Evolutionary conservation across 1,140 invertebrate species (phyloP).

Genomic region (Solenopsis fugax): DNA sequence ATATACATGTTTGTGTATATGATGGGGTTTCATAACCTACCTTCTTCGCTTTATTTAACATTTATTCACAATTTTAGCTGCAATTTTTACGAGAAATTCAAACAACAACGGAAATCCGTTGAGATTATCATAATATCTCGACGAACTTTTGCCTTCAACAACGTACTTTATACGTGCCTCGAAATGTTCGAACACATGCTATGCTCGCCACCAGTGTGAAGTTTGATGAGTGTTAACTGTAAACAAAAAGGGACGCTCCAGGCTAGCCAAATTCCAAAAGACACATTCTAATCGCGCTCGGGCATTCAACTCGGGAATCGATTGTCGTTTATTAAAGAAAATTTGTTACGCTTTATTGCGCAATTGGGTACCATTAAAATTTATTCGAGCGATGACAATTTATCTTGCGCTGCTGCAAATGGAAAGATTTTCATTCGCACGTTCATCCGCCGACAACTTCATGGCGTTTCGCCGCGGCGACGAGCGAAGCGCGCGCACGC

Average conservation of each 20-base stretch:
- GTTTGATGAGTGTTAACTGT: conserved; percentile 26
- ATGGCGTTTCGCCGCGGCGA: neutral
- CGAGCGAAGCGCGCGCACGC: neutral
- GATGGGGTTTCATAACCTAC: neutral
- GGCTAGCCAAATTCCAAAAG: conserved; percentile 20
- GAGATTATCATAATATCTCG: neutral
- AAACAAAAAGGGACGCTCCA: conserved; percentile 59
- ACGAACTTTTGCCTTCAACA: neutral
- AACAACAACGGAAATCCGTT: neutral
- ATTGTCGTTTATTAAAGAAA: neutral
- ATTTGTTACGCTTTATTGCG: neutral
- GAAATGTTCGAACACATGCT: neutral
- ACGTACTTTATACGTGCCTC: neutral
- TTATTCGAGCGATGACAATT: neutral
- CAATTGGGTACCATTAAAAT: neutral
- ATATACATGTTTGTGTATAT: neutral
- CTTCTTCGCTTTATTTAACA: neutral
- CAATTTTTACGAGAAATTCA: neutral
- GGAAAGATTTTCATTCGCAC: neutral
- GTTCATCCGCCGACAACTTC: neutral
- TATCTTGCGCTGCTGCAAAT: neutral
- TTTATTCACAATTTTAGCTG: neutral
- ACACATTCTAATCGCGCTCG: neutral
- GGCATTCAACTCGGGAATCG: neutral
- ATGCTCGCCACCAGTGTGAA: conserved; percentile 32